Conservation (phyloP, 2,888 invertebrate species). For the Drosophila conformis region DNA sequence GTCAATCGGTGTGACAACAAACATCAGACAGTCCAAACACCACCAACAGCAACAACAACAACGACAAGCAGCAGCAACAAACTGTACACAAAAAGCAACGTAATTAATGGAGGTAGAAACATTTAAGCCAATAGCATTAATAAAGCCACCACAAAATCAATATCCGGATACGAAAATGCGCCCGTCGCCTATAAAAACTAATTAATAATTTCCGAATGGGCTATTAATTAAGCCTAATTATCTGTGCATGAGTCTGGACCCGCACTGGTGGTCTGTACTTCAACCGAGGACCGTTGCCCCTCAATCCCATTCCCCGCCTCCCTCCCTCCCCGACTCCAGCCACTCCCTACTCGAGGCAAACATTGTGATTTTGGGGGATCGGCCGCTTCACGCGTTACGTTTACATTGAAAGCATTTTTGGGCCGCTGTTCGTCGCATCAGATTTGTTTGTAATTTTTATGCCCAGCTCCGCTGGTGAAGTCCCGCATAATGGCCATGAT, state of each 20-base stretch:
- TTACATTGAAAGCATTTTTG: slow-evolving; percentile 37
- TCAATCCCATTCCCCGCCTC: no score
- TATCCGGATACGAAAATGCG: slow-evolving; percentile 85
- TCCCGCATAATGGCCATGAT: slow-evolving; percentile 81
- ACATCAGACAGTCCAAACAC: slow-evolving; percentile 54
- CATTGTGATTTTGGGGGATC: slow-evolving; percentile 29
- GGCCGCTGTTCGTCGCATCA: slow-evolving; percentile 40
- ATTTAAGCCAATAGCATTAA: slow-evolving; percentile 85
- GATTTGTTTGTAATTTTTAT: slow-evolving; percentile 63
- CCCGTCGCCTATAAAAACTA: slow-evolving; percentile 85
- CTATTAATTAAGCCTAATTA: slow-evolving; percentile 86
- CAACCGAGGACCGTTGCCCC: slow-evolving; percentile 34
- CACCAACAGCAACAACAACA: slow-evolving; percentile 26
- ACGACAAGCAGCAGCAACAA: slow-evolving; percentile 37
- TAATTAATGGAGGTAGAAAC: slow-evolving; percentile 84
- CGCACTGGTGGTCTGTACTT: slow-evolving; percentile 63
- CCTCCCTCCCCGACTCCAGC: neutral
- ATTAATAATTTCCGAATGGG: slow-evolving; percentile 86
- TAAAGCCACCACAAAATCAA: slow-evolving; percentile 85
- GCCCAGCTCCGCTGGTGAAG: slow-evolving; percentile 17
- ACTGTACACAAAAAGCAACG: slow-evolving; percentile 80
- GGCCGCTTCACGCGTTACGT: slow-evolving; percentile 2
- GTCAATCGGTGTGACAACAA: slow-evolving; percentile 76
- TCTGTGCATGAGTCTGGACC: slow-evolving; percentile 80
- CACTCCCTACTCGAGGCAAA: slow-evolving; percentile 11